Evolutionary conservation across 2,113 vertebrate species (phyloP).

Genomic region (Ploceus nigricollis): DNA sequence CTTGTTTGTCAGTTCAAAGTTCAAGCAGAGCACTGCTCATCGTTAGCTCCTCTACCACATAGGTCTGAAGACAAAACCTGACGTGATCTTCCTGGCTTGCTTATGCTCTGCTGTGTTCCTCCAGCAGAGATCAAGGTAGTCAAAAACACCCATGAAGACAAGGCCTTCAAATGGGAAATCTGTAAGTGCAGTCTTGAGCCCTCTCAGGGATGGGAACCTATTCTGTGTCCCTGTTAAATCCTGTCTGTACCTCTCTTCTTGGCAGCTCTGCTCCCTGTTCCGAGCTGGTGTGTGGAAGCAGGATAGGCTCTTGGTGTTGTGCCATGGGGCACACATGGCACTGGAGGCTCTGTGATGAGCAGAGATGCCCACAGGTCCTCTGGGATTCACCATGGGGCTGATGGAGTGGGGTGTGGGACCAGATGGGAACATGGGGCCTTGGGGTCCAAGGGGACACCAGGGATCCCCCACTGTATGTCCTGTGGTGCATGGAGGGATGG

Average conservation of each 20-base stretch:
- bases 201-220: not conserved
- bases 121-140: not conserved
- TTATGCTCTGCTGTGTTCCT: not conserved
- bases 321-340: not conserved
- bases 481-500: not conserved
- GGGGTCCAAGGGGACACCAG: not conserved
- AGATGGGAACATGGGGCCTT: too few species aligned
- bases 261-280: not conserved
- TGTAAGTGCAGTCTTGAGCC: not conserved
- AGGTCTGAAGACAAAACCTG: not conserved
- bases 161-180: not conserved
- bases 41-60: fast-evolving
- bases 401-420: not conserved
- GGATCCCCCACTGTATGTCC: not conserved
- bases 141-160: not conserved
- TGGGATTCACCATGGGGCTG: not conserved
- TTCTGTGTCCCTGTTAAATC: not conserved
- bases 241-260: not conserved
- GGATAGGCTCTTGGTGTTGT: not conserved
- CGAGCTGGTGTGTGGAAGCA: not conserved
- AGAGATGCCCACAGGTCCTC: not conserved
- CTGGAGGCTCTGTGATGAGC: not conserved
- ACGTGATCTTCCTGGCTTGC: not conserved
- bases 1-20: fast-evolving
- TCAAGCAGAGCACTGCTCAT: not conserved